Conservation (phyloP, 2,113 vertebrate genomes). For the Leptobrachium leishanense region DNA sequence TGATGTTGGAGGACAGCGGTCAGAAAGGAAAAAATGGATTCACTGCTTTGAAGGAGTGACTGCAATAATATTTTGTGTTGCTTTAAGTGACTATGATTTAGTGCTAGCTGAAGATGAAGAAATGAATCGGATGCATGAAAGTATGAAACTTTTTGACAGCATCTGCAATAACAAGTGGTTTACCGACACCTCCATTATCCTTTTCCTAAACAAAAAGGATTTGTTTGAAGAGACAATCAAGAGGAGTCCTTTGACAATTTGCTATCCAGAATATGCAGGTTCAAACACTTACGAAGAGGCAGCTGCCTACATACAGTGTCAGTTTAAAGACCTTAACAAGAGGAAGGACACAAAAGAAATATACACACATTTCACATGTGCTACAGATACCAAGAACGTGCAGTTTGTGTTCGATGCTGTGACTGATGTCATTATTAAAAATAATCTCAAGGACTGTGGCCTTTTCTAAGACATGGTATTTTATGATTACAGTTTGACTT, state of each 20-base stretch:
- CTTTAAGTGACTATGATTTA: conserved; percentile 95
- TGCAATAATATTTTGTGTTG: conserved; percentile 98
- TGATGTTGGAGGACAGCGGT: conserved; percentile 95
- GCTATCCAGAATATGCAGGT: conserved; percentile 95
- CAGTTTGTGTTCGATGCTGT: conserved; percentile 98
- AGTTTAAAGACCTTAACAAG: conserved; percentile 98
- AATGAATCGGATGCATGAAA: conserved; percentile 99
- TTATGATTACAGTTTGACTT: conserved; percentile 61
- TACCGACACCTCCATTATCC: conserved; percentile 97
- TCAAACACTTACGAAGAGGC: conserved; percentile 97
- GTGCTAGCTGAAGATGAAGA: conserved; percentile 98
- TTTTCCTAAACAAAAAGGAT: conserved; percentile 98
- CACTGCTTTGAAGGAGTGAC: conserved; percentile 99
- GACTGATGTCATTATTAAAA: conserved; percentile 98
- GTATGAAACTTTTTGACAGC: conserved; percentile 99
- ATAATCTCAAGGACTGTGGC: conserved; percentile 98
- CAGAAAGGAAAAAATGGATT: conserved; percentile 98
- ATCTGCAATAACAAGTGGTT: conserved; percentile 99
- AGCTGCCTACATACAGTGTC: conserved; percentile 95
- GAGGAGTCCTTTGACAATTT: conserved; percentile 95
- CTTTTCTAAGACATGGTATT: conserved; percentile 79
- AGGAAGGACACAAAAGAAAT: conserved; percentile 98
- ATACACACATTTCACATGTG: conserved; percentile 98
- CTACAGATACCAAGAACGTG: conserved; percentile 98
- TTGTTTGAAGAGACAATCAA: conserved; percentile 98